Base-by-base conservation (phyloP, 2,888 invertebrate species). In the Crepidodera aurea region DNA sequence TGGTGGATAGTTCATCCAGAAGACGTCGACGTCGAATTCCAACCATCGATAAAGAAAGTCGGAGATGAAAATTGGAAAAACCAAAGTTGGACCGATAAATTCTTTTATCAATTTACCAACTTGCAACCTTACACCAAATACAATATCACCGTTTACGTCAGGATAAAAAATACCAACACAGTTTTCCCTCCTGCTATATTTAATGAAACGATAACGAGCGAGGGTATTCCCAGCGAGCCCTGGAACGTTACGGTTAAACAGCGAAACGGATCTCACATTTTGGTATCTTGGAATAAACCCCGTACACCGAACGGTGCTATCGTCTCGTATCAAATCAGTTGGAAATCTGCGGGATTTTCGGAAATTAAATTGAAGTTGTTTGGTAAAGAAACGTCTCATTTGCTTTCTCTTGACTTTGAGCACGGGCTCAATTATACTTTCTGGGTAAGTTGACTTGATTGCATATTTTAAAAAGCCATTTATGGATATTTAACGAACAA, bases 141-240 rank as follows among this genome's bases (percentile, higher is more conserved):
- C 76, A 92, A 92, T 69, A 84, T 93, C 62, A 93, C 92, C 0
- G 89, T 93, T 51, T 92, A 88, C 78, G 90, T 91, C 0, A 82
- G 86, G 56, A 82, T 84, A 65, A 85, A 85, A 67, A 85, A 84
- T 0, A 84, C 84, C 34, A 81, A 77, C 15, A 77, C 75, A 1
- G 85, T 85, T 0, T 89, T 87, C 64, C 85, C 89, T 0, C 90
- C 92, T 0, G 86, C 85, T 39, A 46, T 64, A 18, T 62, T 25
- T 42, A 40, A 48, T 6, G 48, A 84, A 48, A 84, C 86, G 0
- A 86, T 81, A n/a, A 93, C 93, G 0, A 84, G 83, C 0, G 90
- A 91, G 82, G 70, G 81, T 85, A 85, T 85, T 1, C 92, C 93
- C 0, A 86, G 86, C 3, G 84, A 87, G n/a, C 93, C 93, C 0